Conservation (phyloP, 2,113 vertebrate species). For the Coptodon bakossiorum region DNA sequence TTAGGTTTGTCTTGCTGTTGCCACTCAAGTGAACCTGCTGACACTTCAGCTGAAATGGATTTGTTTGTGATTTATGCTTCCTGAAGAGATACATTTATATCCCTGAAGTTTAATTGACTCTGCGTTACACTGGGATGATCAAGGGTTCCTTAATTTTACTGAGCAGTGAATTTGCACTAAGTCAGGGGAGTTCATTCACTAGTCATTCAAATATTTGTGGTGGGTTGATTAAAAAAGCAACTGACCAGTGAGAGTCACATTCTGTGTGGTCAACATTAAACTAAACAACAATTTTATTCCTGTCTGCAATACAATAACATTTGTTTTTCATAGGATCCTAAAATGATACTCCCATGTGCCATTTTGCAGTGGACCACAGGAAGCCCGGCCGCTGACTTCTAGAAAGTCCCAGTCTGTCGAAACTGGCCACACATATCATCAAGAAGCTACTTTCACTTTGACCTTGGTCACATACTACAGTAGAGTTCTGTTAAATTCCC, state of each 20-base stretch:
- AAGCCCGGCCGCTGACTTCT: not conserved
- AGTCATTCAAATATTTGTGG: not conserved
- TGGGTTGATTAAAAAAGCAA: not conserved
- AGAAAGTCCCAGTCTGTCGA: not conserved
- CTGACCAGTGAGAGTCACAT: not conserved
- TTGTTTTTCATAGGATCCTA: not conserved
- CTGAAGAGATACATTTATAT: not conserved
- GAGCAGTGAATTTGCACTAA: not conserved
- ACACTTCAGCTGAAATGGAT: not conserved
- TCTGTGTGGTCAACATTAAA: not conserved
- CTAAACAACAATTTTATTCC: not conserved
- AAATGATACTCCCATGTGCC: not conserved
- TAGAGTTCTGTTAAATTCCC: not conserved
- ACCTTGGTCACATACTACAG: not conserved
- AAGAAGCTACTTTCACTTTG: not conserved
- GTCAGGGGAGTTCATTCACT: not conserved
- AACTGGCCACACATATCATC: not conserved
- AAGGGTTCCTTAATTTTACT: not conserved
- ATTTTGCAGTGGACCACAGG: not conserved
- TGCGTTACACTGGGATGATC: not conserved
- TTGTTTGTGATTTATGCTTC: not conserved
- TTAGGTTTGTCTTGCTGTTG: not conserved
- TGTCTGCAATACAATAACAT: not conserved
- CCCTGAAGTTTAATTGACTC: not conserved
- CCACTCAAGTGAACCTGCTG: not conserved